Evolutionary conservation across 2,113 vertebrate species (phyloP).

Genomic region (Nesospiza acunhae): DNA sequence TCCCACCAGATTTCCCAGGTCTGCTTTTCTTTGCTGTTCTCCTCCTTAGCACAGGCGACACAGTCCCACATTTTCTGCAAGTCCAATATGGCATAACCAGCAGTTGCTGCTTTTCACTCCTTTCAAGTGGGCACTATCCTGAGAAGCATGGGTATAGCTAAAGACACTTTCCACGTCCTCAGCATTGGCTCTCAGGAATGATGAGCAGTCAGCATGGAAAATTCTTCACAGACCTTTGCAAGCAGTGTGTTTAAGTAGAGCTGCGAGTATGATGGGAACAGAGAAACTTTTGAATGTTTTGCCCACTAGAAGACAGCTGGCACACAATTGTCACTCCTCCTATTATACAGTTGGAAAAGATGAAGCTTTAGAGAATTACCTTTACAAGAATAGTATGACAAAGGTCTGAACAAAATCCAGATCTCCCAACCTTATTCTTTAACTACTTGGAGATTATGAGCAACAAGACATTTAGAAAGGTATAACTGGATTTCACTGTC

Average conservation of each 20-base stretch:
- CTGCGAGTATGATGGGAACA: neutral
- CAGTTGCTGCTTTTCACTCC: neutral
- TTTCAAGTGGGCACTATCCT: neutral
- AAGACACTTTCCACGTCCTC: neutral
- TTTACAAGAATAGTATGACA: slow-evolving; percentile 4
- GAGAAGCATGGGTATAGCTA: neutral
- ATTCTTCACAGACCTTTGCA: slow-evolving; percentile 30
- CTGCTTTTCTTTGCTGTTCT: neutral
- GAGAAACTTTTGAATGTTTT: slow-evolving; percentile 39
- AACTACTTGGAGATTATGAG: neutral
- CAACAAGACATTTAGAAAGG: neutral
- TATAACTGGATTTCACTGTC: neutral
- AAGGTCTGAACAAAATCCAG: slow-evolving; percentile 27
- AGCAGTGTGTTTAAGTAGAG: neutral
- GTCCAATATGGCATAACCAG: neutral
- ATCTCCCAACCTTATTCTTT: neutral
- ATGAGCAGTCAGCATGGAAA: slow-evolving; percentile 10
- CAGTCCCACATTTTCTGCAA: neutral
- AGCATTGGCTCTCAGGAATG: neutral
- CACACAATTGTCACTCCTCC: slow-evolving; percentile 27
- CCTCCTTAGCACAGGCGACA: neutral
- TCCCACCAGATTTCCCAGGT: neutral
- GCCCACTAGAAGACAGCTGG: slow-evolving; percentile 53
- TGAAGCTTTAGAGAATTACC: slow-evolving; percentile 27
- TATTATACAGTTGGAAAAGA: slow-evolving; percentile 36